Percentiles rank a stretch among this genome's conserved stretches.
phyloP scores from a whole-genome alignment of 2,113 vertebrate species.

The Haemorhous mexicanus region DNA sequence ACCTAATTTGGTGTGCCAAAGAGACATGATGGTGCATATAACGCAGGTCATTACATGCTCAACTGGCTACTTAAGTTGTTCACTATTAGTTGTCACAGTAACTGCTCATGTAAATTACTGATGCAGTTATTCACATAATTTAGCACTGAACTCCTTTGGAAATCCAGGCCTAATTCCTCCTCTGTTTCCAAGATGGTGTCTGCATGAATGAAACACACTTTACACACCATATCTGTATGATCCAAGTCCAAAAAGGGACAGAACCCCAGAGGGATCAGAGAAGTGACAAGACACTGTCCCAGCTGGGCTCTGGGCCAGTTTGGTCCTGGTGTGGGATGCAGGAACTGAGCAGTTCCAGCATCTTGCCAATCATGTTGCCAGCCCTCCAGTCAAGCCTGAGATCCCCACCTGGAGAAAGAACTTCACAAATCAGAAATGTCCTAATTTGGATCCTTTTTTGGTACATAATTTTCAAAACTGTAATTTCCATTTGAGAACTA shows the following conservation, averaged over 20 bases:
- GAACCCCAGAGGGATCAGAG: neutral
- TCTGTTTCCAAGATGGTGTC: neutral
- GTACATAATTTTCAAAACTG: conserved; percentile 63
- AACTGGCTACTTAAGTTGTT: conserved; percentile 32
- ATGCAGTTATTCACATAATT: conserved; percentile 49
- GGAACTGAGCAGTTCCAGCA: neutral
- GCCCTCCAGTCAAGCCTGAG: conserved; percentile 41
- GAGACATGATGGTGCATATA: conserved; percentile 43
- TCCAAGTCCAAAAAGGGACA: neutral
- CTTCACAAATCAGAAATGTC: conserved; percentile 63
- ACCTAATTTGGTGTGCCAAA: conserved; percentile 50
- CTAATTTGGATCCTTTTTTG: conserved; percentile 63
- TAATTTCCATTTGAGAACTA: conserved; percentile 68
- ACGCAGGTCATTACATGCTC: conserved; percentile 44
- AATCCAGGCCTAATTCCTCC: conserved; percentile 10
- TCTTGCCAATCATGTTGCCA: conserved; percentile 30
- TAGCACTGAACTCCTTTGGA: conserved; percentile 7
- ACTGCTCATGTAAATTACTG: conserved; percentile 48
- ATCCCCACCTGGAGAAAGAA: conserved; percentile 63
- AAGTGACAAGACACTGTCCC: neutral
- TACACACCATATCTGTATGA: neutral
- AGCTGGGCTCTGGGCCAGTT: neutral
- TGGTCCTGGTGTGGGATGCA: neutral
- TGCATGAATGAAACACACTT: neutral
- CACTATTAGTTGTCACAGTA: conserved; percentile 62